These are phyloP conservation scores for Gymnocypris eckloni DNA, from an alignment of 2,797 vertebrate species.

Conservation along the genomic window DNA sequence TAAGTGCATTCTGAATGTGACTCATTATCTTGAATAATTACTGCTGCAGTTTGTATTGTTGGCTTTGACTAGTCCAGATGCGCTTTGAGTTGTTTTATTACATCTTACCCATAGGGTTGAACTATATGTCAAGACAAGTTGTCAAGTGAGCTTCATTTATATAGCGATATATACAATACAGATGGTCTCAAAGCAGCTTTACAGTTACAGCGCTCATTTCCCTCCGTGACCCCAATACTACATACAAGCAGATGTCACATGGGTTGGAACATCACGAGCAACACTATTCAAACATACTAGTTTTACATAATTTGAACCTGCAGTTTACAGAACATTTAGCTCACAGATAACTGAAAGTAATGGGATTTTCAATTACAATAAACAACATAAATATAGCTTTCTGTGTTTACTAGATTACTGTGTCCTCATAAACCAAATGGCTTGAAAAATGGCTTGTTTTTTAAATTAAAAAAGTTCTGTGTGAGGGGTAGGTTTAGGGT, in stretches of 20 bases:
- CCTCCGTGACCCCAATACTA: constrained; percentile 69
- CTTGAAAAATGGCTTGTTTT: too few relatives aligned
- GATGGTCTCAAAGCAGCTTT: background rate
- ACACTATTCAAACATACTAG: background rate
- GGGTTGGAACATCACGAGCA: constrained; percentile 47
- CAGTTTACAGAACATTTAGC: too few relatives aligned
- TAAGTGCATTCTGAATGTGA: background rate
- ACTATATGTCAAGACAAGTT: background rate
- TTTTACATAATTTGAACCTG: too few relatives aligned
- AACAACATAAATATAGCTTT: too few relatives aligned
- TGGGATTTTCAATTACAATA: too few relatives aligned
- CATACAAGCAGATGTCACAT: background rate
- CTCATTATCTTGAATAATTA: background rate
- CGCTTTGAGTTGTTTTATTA: background rate
- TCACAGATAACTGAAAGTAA: too few relatives aligned
- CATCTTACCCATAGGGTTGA: background rate
- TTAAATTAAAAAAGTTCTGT: background rate
- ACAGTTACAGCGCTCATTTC: constrained; percentile 67
- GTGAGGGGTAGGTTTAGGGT: background rate
- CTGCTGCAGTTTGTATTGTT: background rate
- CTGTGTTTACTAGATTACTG: too few relatives aligned
- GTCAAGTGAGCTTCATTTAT: background rate
- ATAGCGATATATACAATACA: background rate
- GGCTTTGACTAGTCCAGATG: background rate
- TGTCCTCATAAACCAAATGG: too few relatives aligned